phyloP scores from a whole-genome alignment of 2,113 vertebrate genomes.

The Syngnathus scovelli region DNA sequence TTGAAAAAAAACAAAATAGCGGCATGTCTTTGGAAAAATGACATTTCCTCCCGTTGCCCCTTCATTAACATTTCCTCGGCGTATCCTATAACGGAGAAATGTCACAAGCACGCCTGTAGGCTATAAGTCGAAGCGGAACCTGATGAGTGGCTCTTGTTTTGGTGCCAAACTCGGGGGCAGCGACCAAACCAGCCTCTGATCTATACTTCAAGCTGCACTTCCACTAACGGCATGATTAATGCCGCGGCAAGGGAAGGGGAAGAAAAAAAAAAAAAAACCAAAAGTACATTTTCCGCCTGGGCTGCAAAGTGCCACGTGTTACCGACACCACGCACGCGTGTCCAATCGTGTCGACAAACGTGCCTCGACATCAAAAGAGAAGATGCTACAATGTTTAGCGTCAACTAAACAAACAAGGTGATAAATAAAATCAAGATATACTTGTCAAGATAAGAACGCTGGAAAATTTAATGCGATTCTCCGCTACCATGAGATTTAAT shows the following conservation, averaged over 20 bases:
- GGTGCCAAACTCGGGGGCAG: conserved; percentile 57
- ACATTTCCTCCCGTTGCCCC: conserved; percentile 62
- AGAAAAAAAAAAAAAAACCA: conserved; percentile 11
- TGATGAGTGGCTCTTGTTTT: conserved; percentile 66
- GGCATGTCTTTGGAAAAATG: conserved; percentile 35
- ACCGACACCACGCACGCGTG: neutral
- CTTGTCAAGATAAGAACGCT: too few relatives aligned
- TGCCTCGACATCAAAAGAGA: neutral
- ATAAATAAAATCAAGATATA: neutral
- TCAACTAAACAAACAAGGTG: neutral
- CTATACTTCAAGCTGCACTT: conserved; percentile 55
- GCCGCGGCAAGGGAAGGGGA: neutral
- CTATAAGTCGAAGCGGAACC: conserved; percentile 54
- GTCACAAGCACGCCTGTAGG: conserved; percentile 61
- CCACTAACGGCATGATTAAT: conserved; percentile 63
- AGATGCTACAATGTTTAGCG: neutral
- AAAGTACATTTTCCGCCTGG: conserved; percentile 31
- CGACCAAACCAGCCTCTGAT: conserved; percentile 64
- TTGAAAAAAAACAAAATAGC: conserved; percentile 11
- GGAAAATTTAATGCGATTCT: too few relatives aligned
- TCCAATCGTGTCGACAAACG: neutral
- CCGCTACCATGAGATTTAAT: too few relatives aligned
- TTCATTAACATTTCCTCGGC: conserved; percentile 69
- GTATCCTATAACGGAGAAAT: conserved; percentile 70
- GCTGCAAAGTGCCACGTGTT: neutral